Evolutionary conservation across 2,888 invertebrate genomes (phyloP), one percentile per base, ranked within the genome.

Genomic region (Maniola hyperantus): DNA sequence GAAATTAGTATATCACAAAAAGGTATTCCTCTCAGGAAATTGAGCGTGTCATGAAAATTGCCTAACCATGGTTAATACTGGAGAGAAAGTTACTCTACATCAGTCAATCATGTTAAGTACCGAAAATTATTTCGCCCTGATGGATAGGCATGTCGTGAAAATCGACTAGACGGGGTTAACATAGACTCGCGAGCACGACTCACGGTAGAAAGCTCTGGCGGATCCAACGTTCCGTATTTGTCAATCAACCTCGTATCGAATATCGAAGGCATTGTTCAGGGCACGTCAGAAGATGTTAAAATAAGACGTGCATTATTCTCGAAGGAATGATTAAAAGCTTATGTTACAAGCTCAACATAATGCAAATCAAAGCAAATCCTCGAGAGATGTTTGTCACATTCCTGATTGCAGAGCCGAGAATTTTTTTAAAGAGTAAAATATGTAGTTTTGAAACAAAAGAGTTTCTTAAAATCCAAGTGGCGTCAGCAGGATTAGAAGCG

Each of bases 81-180:
- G n/a, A 13, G 57, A 42, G 57, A 57, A 42, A 57, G 57, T 57
- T 57, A 57, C 39, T 42, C 57, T 57, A 57, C 57, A 57, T 42
- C 57, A 57, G 57, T 57, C 57, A 57, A 57, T 57, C 57, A 57
- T 57, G 57, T 42, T 39, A 42, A 39, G 57, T 20, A 57, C 36
- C 57, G 36, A 57, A 55, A 55, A 57, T 57, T 57, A 39, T 57
- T 57, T 42, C 57, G 39, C 57, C 57, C 57, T 11, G 57, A 57
- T 42, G 57, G 39, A 57, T 42, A 57, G 57, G 57, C 57, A 42
- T 57, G 57, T 42, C 57, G 57, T 57, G 57, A 42, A 57, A 57
- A 57, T 39, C 15, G 11, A 57, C 39, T 57, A 20, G 18, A 20
- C 42, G 57, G 42, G 57, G 57, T 42, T 57, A 57, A 42, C 57